phyloP scores from a whole-genome alignment of 1,140 invertebrate genomes.

The Scaptodrosophila lebanonensis region DNA sequence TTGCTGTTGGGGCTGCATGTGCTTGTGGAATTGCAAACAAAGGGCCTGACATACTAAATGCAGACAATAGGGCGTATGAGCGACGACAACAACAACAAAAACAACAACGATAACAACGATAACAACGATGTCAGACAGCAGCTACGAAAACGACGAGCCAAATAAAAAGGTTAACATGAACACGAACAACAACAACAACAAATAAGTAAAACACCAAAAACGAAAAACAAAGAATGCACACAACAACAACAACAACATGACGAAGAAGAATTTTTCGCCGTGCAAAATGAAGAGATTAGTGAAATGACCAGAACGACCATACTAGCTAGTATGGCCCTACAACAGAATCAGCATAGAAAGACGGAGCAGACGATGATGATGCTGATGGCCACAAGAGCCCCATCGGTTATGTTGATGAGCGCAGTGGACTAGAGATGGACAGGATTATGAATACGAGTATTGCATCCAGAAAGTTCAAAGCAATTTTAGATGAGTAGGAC shows the following conservation, averaged over 20 bases:
- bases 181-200: too few species aligned
- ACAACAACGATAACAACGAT: constrained; percentile 1
- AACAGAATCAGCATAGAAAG: too few species aligned
- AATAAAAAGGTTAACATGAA: constrained; percentile 72
- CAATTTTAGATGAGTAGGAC: too few species aligned
- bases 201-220: too few species aligned
- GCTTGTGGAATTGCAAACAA: constrained; percentile 33
- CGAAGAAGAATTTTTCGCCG: constrained; percentile 45
- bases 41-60: constrained; percentile 31
- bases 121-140: too few species aligned
- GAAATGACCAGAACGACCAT: constrained; percentile 45
- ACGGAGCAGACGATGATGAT: too few species aligned
- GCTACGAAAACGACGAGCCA: constrained; percentile 46
- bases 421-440: too few species aligned
- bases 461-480: too few species aligned
- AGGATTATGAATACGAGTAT: too few species aligned
- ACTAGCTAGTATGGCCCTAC: too few species aligned
- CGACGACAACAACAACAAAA: constrained; percentile 16
- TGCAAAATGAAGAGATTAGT: constrained; percentile 69
- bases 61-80: constrained; percentile 64
- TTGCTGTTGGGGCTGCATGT: constrained; percentile 6
- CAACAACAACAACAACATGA: constrained; percentile 20
- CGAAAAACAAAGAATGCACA: constrained; percentile 32
- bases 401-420: too few species aligned
- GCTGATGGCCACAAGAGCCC: too few species aligned